A percentile compares a stretch with the other conserved stretches of the same genome.
Conservation (phyloP, 2,888 invertebrate species). For the Silvanus unidentatus region DNA sequence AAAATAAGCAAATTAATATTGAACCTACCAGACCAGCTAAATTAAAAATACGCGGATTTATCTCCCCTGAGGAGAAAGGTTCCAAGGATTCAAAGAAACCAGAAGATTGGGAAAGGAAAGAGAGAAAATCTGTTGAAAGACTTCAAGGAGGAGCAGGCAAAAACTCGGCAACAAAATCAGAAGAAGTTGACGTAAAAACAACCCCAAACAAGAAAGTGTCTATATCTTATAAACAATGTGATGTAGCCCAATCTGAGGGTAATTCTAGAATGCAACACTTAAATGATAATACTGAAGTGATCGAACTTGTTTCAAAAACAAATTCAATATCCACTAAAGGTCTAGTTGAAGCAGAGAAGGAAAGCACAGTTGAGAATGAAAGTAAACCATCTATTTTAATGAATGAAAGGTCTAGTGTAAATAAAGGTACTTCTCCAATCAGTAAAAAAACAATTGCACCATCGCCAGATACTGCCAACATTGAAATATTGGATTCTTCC, state of each 20-base stretch:
- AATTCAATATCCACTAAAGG: slow-evolving; percentile 1
- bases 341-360: background rate
- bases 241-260: slow-evolving; percentile 12
- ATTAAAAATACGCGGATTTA: slow-evolving; percentile 30
- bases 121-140: slow-evolving; percentile 42
- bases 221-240: slow-evolving; percentile 24
- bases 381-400: background rate
- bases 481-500: background rate
- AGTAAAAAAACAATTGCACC: slow-evolving; percentile 38
- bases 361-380: too few species aligned
- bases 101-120: slow-evolving; percentile 46
- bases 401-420: slow-evolving; percentile 15
- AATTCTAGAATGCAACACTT: slow-evolving; percentile 2
- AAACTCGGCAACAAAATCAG: slow-evolving; percentile 29
- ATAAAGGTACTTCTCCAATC: slow-evolving; percentile 44
- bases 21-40: slow-evolving; percentile 38
- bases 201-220: slow-evolving; percentile 29
- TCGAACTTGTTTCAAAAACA: slow-evolving; percentile 17
- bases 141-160: slow-evolving; percentile 45
- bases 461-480: slow-evolving; percentile 26
- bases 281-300: slow-evolving; percentile 4
- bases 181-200: slow-evolving; percentile 31
- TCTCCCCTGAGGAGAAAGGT: slow-evolving; percentile 46
- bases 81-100: slow-evolving; percentile 45
- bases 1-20: slow-evolving; percentile 35